phyloP scores from a whole-genome alignment of 2,888 invertebrate species.

The Anodontia alba region DNA sequence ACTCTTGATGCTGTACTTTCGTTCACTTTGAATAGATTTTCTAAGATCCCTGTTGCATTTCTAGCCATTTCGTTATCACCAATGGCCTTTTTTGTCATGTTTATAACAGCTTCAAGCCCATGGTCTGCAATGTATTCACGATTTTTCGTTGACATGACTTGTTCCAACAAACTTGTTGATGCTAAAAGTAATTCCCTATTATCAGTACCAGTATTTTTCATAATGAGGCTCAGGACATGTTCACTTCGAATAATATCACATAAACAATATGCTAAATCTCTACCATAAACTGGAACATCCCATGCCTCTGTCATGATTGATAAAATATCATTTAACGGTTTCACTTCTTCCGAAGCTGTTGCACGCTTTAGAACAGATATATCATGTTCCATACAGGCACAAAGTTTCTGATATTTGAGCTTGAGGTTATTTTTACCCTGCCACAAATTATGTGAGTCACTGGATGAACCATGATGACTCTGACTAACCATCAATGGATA shows the following conservation, averaged over 20 bases:
- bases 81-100: conserved; percentile 94
- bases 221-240: conserved; percentile 94
- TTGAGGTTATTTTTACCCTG: conserved; percentile 71
- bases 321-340: conserved; percentile 75
- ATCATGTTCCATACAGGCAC: conserved; percentile 69
- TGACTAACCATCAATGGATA: conserved; percentile 56
- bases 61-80: conserved; percentile 89
- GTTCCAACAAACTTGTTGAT: conserved; percentile 95
- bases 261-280: conserved; percentile 95
- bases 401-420: conserved; percentile 75
- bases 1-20: conserved; percentile 98
- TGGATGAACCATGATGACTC: conserved; percentile 27
- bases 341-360: conserved; percentile 68
- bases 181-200: conserved; percentile 93
- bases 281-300: conserved; percentile 98
- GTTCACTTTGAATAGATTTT: conserved; percentile 95
- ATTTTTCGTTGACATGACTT: conserved; percentile 97
- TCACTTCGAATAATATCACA: conserved; percentile 95
- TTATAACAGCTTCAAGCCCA: conserved; percentile 95
- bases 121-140: conserved; percentile 96
- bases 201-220: conserved; percentile 88
- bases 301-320: conserved; percentile 90
- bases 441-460: conserved; percentile 51
- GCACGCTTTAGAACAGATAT: conserved; percentile 72
- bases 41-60: conserved; percentile 82